A percentile compares a stretch with the other conserved stretches of the same genome.
These are phyloP conservation scores for Tyrannus savana DNA, from an alignment of 2,113 vertebrate genomes.

Conservation along the genomic window DNA sequence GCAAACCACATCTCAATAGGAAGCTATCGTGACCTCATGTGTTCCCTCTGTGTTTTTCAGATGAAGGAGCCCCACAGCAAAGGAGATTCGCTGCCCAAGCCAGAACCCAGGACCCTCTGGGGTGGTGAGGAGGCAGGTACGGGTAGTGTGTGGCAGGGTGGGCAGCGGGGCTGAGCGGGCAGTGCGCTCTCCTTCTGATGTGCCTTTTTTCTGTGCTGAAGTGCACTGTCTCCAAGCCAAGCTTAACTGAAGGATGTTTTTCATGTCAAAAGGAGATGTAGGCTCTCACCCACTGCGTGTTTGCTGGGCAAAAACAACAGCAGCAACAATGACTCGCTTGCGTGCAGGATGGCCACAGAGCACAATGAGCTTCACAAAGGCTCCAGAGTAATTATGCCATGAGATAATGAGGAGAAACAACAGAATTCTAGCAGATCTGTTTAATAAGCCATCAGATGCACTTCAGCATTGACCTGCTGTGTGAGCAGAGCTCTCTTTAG, in stretches of 20 bases:
- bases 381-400: neutral
- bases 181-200: neutral
- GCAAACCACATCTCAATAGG: neutral
- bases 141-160: rapidly evolving
- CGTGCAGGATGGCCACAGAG: rapidly evolving
- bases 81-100: constrained; percentile 53
- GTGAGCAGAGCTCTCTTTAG: neutral
- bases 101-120: constrained; percentile 75
- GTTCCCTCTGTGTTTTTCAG: constrained; percentile 73
- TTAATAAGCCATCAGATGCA: neutral
- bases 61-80: constrained; percentile 72
- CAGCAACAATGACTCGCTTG: neutral
- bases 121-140: constrained; percentile 74
- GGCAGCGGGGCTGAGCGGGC: rapidly evolving
- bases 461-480: neutral
- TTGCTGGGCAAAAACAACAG: neutral
- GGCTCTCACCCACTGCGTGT: neutral
- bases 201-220: neutral
- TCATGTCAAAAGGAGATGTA: neutral
- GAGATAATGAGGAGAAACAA: neutral
- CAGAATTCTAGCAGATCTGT: neutral
- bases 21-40: neutral
- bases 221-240: neutral
- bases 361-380: neutral
- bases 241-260: neutral